Percentiles rank a stretch among this genome's conserved stretches.
phyloP scores from a whole-genome alignment of 2,797 vertebrate genomes.

The Sebastes paucispinis region DNA sequence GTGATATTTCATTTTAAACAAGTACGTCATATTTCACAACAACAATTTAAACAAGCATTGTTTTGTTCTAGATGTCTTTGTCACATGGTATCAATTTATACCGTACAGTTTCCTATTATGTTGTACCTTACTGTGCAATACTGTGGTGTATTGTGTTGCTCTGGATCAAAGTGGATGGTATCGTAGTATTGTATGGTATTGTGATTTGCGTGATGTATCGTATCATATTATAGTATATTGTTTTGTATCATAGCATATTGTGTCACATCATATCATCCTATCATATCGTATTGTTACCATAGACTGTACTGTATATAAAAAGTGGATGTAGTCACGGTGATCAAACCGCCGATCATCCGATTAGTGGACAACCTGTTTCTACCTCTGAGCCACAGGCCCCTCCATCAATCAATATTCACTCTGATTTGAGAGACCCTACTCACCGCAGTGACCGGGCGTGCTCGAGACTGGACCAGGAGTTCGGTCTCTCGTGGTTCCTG shows the following conservation, averaged over 20 bases:
- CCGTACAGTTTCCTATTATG: too few species aligned
- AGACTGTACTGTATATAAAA: neutral
- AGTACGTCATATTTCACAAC: neutral
- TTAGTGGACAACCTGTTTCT: too few species aligned
- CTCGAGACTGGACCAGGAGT: conserved; percentile 89
- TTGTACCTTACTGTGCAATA: neutral
- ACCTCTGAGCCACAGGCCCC: too few species aligned
- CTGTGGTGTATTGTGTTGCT: neutral
- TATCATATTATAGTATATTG: neutral
- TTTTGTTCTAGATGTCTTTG: neutral
- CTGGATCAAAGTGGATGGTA: neutral
- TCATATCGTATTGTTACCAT: neutral
- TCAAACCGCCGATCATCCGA: too few species aligned
- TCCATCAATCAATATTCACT: neutral
- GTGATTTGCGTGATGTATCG: neutral
- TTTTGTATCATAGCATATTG: neutral
- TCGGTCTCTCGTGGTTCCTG: conserved; percentile 87
- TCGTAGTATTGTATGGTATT: neutral
- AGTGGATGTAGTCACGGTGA: neutral
- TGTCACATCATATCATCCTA: too few species aligned
- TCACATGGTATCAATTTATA: neutral
- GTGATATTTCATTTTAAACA: neutral
- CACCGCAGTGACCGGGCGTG: conserved; percentile 78
- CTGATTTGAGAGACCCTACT: neutral
- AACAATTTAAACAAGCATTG: neutral